Base-by-base conservation (phyloP, 2,797 vertebrate genomes). In the Spheniscus humboldti region DNA sequence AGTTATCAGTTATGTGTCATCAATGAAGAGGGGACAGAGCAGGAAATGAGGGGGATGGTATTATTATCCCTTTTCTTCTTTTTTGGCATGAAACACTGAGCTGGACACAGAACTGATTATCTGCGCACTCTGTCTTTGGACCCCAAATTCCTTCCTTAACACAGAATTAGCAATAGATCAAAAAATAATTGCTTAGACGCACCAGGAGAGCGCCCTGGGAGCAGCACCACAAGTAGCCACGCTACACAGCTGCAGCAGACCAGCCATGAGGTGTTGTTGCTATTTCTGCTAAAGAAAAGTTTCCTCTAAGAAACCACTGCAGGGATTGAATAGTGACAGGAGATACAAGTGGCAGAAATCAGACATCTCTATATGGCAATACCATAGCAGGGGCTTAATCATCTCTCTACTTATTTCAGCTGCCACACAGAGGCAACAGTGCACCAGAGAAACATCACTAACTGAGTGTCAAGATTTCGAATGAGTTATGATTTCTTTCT, bases 211-310 rank as follows among this genome's bases (percentile, higher is more conserved):
- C 8, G 4, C 39, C 62, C 28, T 22, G 23, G 76, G 78, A 88
- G 90, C 94, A 88, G 90, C 94, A 90, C 81, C 76, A 25, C n/a
- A 25, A 43, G 62, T 17, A 57, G 82, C 60, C 56, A 69, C 1
- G 13, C n/a, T 55, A 53, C n/a, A 23, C 43, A 86, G 71, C 73
- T 6, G 6, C 90, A 76, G 68, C 90, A 94, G 92, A 84, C 60
- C 91, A 92, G 73, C 75, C 56, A 57, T 43, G 76, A 96, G 86
- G 92, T 89, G 79, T 69, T 89, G 50, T 39, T 97, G 89, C 59
- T 93, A 18, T 77, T 97, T 92, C 94, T 97, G 85, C 93, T 92
- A 52, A 83, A 85, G 87, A 83, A 91, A 96, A 68, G 47, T 94
- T 76, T 79, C 62, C 81, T 73, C 41, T 56, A 59, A 94, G 88